These are phyloP conservation scores for Drosophila gunungcola DNA, from an alignment of 1,140 invertebrate genomes.

Conservation along the genomic window DNA sequence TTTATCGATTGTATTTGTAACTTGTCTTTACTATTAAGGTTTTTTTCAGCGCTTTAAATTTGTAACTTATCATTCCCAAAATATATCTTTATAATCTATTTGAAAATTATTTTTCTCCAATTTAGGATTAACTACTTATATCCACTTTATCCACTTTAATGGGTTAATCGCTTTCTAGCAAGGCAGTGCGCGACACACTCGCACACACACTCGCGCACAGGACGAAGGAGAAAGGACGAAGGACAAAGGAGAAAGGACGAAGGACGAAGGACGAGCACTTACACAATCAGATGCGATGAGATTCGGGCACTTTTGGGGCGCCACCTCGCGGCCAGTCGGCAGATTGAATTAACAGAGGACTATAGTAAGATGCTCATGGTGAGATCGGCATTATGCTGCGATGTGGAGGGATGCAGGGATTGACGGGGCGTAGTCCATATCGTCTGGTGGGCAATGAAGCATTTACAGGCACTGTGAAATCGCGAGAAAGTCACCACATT, in stretches of 20 bases:
- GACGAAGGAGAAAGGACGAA: constrained; percentile 3
- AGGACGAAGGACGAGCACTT: constrained; percentile 8
- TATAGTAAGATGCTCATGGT: constrained; percentile 53
- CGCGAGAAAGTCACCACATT: constrained; percentile 75
- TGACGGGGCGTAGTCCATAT: background rate
- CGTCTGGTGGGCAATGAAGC: constrained; percentile 54
- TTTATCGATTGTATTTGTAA: no score
- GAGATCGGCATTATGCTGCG: constrained; percentile 45
- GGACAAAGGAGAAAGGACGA: constrained; percentile 4
- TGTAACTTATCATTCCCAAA: no score
- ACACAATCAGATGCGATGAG: constrained; percentile 64
- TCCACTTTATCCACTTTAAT: background rate
- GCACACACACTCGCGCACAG: constrained; percentile 13
- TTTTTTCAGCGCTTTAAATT: no score
- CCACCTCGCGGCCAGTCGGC: constrained; percentile 72
- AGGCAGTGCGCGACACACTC: constrained; percentile 59
- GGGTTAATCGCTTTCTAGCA: constrained; percentile 51
- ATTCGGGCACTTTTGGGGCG: constrained; percentile 65
- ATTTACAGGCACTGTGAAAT: constrained; percentile 37
- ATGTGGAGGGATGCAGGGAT: constrained; percentile 5
- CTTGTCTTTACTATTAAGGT: no score
- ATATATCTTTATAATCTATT: no score
- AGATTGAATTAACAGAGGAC: constrained; percentile 79
- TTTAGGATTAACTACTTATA: no score
- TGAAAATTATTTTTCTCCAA: no score